These are phyloP conservation scores for Malaclemys terrapin DNA, from an alignment of 2,113 vertebrate species.

Conservation along the genomic window DNA sequence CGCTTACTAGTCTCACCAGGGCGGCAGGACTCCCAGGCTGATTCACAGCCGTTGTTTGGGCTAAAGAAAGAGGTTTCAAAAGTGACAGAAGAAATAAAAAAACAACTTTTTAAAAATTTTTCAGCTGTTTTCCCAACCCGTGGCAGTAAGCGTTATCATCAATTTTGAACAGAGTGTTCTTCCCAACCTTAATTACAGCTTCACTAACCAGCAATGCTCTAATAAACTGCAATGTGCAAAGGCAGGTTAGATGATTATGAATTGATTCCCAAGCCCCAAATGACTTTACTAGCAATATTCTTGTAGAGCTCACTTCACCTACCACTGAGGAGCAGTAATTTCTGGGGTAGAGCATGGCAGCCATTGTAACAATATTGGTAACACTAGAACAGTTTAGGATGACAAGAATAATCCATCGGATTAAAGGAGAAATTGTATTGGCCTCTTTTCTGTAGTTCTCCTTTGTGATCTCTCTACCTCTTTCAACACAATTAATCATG, in stretches of 20 bases:
- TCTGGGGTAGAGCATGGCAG: background rate
- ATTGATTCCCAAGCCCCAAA: background rate
- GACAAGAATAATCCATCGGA: background rate
- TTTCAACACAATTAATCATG: background rate
- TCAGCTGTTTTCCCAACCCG: background rate
- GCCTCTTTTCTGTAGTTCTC: background rate
- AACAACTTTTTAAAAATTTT: background rate
- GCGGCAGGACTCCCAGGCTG: background rate
- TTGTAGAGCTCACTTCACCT: background rate
- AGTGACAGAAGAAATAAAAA: background rate
- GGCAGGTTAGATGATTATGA: background rate
- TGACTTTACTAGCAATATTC: background rate
- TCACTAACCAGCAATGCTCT: background rate
- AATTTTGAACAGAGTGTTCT: background rate
- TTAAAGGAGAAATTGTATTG: background rate
- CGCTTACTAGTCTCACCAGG: background rate
- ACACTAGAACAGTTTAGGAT: background rate
- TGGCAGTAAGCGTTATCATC: background rate
- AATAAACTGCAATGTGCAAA: background rate
- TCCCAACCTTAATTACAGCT: accelerated
- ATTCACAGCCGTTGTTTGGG: background rate
- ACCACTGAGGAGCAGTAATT: background rate
- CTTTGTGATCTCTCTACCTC: background rate
- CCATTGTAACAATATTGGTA: background rate
- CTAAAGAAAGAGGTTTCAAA: background rate